Conservation (phyloP, 2,797 vertebrate genomes). For the Perodicticus potto region DNA sequence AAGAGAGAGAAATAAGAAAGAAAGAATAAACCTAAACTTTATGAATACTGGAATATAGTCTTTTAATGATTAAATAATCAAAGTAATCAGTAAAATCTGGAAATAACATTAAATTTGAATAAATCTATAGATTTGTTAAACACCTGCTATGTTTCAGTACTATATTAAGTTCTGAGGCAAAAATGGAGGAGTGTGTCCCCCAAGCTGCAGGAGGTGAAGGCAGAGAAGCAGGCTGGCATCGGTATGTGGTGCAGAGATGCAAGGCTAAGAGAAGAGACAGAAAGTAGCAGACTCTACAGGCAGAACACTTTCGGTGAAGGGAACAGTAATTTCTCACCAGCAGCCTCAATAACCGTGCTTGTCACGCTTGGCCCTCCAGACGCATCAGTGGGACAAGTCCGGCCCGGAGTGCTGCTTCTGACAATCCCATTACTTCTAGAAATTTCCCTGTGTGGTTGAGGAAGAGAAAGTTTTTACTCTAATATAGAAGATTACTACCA, state of each 20-base stretch:
- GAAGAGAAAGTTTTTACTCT: conserved; percentile 30
- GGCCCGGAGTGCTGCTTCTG: neutral
- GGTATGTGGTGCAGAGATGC: neutral
- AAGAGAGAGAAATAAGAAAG: no score
- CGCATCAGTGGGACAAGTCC: neutral
- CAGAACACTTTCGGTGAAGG: neutral
- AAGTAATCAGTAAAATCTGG: conserved; percentile 21
- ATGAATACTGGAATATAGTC: neutral
- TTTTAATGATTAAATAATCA: conserved; percentile 13
- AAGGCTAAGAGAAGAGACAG: neutral
- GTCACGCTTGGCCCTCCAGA: neutral
- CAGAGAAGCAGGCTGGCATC: no score
- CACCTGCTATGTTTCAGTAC: neutral
- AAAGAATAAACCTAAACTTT: neutral
- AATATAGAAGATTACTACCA: neutral
- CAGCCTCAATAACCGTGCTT: neutral
- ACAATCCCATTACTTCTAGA: neutral
- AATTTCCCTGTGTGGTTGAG: neutral
- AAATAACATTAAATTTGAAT: conserved; percentile 35
- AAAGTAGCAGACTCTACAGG: neutral
- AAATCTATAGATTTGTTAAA: neutral
- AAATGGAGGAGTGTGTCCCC: neutral
- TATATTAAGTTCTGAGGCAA: neutral
- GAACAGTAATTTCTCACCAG: neutral
- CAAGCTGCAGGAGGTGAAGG: no score